Base-by-base conservation (phyloP, 2,113 vertebrate species). In the Marmota flaviventris region DNA sequence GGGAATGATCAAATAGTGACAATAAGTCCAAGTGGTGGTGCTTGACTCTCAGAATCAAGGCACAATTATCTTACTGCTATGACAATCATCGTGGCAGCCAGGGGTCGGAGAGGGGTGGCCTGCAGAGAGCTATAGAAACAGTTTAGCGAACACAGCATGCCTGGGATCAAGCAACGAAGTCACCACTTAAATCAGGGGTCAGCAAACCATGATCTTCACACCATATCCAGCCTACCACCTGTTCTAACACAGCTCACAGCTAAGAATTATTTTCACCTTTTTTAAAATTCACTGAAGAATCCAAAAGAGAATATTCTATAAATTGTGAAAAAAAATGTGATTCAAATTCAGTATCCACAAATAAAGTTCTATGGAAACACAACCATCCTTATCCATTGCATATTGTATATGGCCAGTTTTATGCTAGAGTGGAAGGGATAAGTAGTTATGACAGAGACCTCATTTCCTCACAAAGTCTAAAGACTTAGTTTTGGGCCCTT, bases 291-390 rank as follows among this genome's bases (percentile, higher is more conserved):
- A 63, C 61, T 65, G 1, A 76, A 69, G 73, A 79, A 75, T 32
- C 32, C 48, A 45, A 32, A 45, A 61, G 56, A 56, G 16, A 93
- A 8, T 87, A 88, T 53, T 91, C 83, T 37, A 48, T 42, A 3
- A 78, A 24, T 56, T 58, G 10, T 79, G 32, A 88, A 85, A 76
- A 76, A 61, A 56, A 12, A 48, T 45, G 73, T 85, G 56, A 79
- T n/a, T 53, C 17, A 70, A 86, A 83, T 67, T 83, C 16, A 65
- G 27, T 82, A 76, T 42, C 32, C 5, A 86, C 24, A 91, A 89
- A 63, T 69, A 92, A 89, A 63, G 12, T 81, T 91, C 79, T 89
- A 95, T 65, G 85, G 78, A 58, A 81, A 85, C 17, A 94, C 4
- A 67, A 24, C 32, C 58, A 45, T 72, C 17, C 4, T 82, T 69